Conservation (phyloP, 1,140 invertebrate genomes). For the Lepidotrigona ventralis region DNA sequence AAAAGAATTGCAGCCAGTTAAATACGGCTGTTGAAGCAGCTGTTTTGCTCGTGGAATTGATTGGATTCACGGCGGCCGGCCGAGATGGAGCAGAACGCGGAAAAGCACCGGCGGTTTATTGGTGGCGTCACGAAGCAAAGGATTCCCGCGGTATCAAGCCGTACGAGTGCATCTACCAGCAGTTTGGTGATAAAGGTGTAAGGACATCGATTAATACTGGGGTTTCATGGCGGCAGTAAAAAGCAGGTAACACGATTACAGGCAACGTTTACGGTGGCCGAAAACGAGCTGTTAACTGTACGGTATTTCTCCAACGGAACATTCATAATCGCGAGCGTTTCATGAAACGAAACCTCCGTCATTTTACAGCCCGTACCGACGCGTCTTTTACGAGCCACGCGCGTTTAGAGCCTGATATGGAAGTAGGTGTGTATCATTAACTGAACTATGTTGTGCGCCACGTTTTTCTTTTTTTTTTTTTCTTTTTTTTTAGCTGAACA, state of each 20-base stretch:
- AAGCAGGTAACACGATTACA: conserved; percentile 62
- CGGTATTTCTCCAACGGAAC: conserved; percentile 49
- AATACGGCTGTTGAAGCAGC: not conserved
- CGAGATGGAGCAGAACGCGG: not conserved
- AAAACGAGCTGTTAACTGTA: conserved; percentile 62
- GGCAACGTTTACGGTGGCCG: conserved; percentile 58
- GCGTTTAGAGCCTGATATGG: conserved; percentile 54
- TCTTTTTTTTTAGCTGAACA: not conserved
- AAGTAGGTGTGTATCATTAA: conserved; percentile 37
- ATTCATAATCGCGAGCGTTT: conserved; percentile 57
- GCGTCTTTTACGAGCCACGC: conserved; percentile 56
- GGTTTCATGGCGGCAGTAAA: conserved; percentile 61
- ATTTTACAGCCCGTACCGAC: conserved; percentile 45
- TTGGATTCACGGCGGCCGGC: not conserved
- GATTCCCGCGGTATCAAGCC: conserved; percentile 40
- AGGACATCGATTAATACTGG: conserved; percentile 64
- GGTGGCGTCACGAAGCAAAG: conserved; percentile 26
- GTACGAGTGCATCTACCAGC: conserved; percentile 24
- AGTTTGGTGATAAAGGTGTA: conserved; percentile 63
- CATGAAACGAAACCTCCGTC: conserved; percentile 50
- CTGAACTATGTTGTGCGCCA: conserved; percentile 28
- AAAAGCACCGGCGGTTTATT: conserved; percentile 22
- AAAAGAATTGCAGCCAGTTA: too few relatives aligned
- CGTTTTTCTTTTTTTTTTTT: not conserved
- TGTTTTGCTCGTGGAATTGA: not conserved